These are phyloP conservation scores for Atta cephalotes DNA, from an alignment of 1,140 invertebrate genomes.

Conservation along the genomic window DNA sequence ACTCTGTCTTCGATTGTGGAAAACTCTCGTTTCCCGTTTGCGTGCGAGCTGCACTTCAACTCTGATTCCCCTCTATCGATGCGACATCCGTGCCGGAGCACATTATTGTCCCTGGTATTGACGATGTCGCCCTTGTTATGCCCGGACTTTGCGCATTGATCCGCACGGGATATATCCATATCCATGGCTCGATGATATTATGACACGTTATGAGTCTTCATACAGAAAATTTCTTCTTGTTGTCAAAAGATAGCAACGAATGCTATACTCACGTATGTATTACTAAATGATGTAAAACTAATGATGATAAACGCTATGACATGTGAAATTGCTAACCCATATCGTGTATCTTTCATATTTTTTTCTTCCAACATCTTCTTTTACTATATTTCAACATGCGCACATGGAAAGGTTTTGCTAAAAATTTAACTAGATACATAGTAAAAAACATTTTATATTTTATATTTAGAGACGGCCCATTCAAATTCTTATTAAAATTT, in stretches of 20 bases:
- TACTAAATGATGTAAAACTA: background rate
- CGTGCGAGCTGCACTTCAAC: slow-evolving; percentile 43
- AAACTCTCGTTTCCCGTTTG: slow-evolving; percentile 27
- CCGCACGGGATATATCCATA: slow-evolving; percentile 51
- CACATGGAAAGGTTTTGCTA: no score
- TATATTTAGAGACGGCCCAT: no score
- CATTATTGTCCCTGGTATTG: slow-evolving; percentile 60
- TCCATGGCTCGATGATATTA: slow-evolving; percentile 37
- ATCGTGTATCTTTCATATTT: background rate
- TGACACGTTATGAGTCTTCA: slow-evolving; percentile 15
- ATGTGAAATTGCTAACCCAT: background rate
- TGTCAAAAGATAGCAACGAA: background rate
- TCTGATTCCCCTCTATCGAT: slow-evolving; percentile 50
- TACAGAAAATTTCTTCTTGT: slow-evolving; percentile 37
- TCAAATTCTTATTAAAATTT: no score
- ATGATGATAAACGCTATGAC: background rate
- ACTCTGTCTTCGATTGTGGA: slow-evolving; percentile 57
- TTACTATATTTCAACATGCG: no score
- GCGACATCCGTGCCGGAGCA: slow-evolving; percentile 24
- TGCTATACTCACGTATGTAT: background rate
- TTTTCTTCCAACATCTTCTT: background rate
- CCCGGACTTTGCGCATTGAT: slow-evolving; percentile 50
- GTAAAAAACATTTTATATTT: no score
- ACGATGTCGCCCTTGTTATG: slow-evolving; percentile 56
- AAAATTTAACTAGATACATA: no score